Base-by-base conservation (phyloP, 2,797 vertebrate genomes). In the Gouania willdenowi region DNA sequence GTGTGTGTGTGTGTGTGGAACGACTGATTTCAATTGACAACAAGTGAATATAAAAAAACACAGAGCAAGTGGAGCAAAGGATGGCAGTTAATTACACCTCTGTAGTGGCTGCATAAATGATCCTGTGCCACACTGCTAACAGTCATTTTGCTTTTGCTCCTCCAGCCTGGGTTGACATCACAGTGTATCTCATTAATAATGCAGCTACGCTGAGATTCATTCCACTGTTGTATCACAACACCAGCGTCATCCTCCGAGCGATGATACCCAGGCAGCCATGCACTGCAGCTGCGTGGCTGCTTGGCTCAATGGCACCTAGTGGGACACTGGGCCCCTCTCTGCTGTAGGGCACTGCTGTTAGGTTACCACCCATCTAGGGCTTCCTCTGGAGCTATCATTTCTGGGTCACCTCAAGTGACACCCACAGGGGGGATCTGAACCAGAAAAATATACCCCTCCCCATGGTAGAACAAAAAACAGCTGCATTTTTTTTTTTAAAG, bases 131-230 rank as follows among this genome's bases (percentile, higher is more conserved):
- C 21, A 27, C 54, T 53, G 75, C 78, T 78, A 74, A 79, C 71
- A 79, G 79, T 79, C 79, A 77, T 74, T 81, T 78, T 77, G 77
- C 74, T 78, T 19, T 20, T 32, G 71, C 79, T 82, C 47, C 73
- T 82, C 83, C 78, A 66, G 75, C 74, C 76, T 76, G 74, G 63
- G 79, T 26, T 84, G 79, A 82, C 81, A 82, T 83, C 78, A 81
- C 78, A 75, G 71, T 79, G 79, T 44, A 77, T 71, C 77, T 82
- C 82, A 84, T 84, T 80, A 81, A 84, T 84, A 83, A 84, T 84
- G 82, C 82, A 84, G 16, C 35, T 13, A 54, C 59, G 44, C 64
- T 57, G 64, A 71, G 75, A 84, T 81, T 77, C 75, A 55, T 81
- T 80, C 83, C 79, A 68, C 59, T 55, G 70, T n/a, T 66, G 67